Base-by-base conservation (phyloP, 2,888 invertebrate species). In the Himalopsyche anomala region DNA sequence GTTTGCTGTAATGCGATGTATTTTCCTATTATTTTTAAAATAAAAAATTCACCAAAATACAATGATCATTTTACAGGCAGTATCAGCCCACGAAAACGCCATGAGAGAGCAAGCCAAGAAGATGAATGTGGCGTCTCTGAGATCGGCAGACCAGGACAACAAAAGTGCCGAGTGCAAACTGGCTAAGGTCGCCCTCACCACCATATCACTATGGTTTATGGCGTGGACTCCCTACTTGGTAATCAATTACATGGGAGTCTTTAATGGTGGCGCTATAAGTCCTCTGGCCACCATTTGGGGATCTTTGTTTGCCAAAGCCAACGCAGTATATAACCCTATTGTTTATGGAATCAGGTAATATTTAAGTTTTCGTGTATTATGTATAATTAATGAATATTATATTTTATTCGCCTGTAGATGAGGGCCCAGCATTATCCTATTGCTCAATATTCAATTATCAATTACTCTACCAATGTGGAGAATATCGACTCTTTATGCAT, bases 241-340 rank as follows among this genome's bases (percentile, higher is more conserved):
- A 79, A 95, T 96, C 89, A 96, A 96, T 90, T 94, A 92, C 89
- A 91, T 94, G 88, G 96, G 96, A 11, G 93, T 96, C 82, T 95
- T 96, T 90, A 94, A 95, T 88, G 92, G 93, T 62, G 91, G 92
- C 45, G 94, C 93, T 83, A 94, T 96, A 85, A 95, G 93, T 85
- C 96, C 96, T n/a, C 91, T 96, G 89, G 94, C 94, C 89, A 95
- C 96, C 86, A 96, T 96, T 90, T 95, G 96, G 95, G 95, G 96
- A 82, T 95, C 96, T 62, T 93, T 96, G 88, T 96, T 97, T 90
- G 96, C 96, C 87, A 91, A 92, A 86, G 90, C 93, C 15, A 92
- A 93, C 81, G 93, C 93, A 36, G 91, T 92, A 87, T 93, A 93
- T 89, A 93, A 93, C 90, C 93, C 93, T 2, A 91, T 93, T 89